These are phyloP conservation scores for Triops longicaudatus DNA, from an alignment of 1,140 invertebrate genomes.

Conservation along the genomic window DNA sequence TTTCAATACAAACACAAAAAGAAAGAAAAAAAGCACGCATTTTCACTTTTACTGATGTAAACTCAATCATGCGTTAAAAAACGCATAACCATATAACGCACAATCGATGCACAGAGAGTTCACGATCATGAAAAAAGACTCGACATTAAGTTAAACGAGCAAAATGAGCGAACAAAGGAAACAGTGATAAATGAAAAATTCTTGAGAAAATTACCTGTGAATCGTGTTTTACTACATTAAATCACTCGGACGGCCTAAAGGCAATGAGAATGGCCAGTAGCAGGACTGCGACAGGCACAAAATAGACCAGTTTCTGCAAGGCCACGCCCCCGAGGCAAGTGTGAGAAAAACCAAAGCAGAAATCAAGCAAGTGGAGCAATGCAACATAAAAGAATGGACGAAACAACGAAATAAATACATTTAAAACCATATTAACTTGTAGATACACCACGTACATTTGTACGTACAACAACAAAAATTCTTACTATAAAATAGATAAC, in stretches of 20 bases:
- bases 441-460: too few relatives aligned
- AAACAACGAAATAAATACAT: slow-evolving; percentile 17
- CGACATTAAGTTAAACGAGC: not conserved
- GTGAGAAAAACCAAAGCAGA: slow-evolving; percentile 21
- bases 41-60: not conserved
- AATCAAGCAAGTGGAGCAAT: slow-evolving; percentile 24
- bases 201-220: not conserved
- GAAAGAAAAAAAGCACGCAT: too few relatives aligned
- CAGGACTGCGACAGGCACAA: slow-evolving; percentile 27
- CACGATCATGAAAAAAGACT: not conserved
- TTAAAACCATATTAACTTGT: not conserved
- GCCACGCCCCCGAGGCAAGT: slow-evolving; percentile 18
- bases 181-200: not conserved
- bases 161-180: not conserved
- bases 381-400: slow-evolving; percentile 12
- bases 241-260: slow-evolving; percentile 27
- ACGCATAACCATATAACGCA: too few relatives aligned
- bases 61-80: slow-evolving; percentile 18
- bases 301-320: slow-evolving; percentile 20
- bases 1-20: not conserved
- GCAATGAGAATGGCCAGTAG: slow-evolving; percentile 28
- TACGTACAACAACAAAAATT: slow-evolving; percentile 2
- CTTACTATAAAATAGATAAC: not conserved
- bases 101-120: not conserved
- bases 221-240: not conserved